Evolutionary conservation across 2,888 invertebrate species (phyloP), one percentile per base, ranked within the genome.

Genomic region (Macaria notata): DNA sequence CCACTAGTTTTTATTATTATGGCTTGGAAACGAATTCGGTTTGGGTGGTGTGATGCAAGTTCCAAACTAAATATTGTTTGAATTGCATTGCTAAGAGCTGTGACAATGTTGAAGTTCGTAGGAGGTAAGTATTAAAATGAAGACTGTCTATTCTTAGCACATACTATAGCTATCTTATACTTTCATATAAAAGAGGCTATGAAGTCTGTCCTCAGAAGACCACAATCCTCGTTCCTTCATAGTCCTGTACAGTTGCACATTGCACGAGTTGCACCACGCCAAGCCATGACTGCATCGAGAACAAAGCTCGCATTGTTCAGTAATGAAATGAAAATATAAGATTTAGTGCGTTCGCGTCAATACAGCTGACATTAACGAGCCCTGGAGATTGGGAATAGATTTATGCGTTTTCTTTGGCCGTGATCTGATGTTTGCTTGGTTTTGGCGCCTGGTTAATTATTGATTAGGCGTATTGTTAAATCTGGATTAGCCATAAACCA

Each of bases 371-470:
- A 58, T 62, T 66, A 54, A 66, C 54, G 58, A 53, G 9, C 36
- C 30, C 54, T 52, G 61, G 57, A 57, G 61, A 67, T 66, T 57
- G 54, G 56, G 64, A 65, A 66, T 66, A 68, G 65, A 66, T 65
- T 68, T 64, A 61, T 62, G 54, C 63, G 68, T 68, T 70, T 63
- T 70, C 66, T 59, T 70, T 70, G 69, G 69, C 64, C 50, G 46
- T 48, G 51, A 54, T 58, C 56, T 8, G 52, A 48, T 58, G 58
- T 51, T 49, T 42, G 44, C 38, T 48, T 45, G 46, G 9, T 33
- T 45, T 33, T 49, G 57, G 57, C 46, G 53, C 49, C 49, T 49
- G 54, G 46, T 58, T 59, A 59, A 55, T 59, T 51, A 52, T 51
- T 59, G 51, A 54, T 54, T 55, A 51, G 54, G 33, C 54, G 54